Evolutionary conservation across 2,888 invertebrate genomes (phyloP), one percentile per base, ranked within the genome.

Genomic region (Thera obeliscata): DNA sequence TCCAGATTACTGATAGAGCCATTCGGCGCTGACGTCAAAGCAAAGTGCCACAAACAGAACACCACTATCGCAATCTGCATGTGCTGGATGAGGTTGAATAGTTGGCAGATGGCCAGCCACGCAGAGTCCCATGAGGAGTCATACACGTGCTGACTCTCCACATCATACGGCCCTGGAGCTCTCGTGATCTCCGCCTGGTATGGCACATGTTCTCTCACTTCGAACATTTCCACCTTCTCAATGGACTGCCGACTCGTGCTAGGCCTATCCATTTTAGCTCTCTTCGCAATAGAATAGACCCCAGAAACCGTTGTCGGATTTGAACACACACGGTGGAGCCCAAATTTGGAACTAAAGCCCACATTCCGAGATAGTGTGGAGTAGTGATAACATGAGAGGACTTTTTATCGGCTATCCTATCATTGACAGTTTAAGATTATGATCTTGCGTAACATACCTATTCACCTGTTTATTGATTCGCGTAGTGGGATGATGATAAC

Each of bases 11-110:
- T 91, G 75, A 93, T 87, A 33, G 86, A 74, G 65, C 93, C 93
- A 65, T 91, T 88, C 0, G 90, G 84, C 9, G 82, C 81, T 0
- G 88, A 85, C 6, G 86, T 91, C 64, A 94, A 75, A 8, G 93
- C 93, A 69, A 92, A 91, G 69, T 88, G 85, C 93, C 93, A 94
- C 56, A 93, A 64, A 67, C 86, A 87, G 74, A 90, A 93, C 73
- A 92, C 90, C 5, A 94, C 90, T 61, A 94, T 89, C 1, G 93
- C 92, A 1, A 93, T 81, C 70, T 89, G 87, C 89, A 92, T 91
- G 68, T 94, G 94, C 65, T 93, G 93, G 9, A 93, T 75, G 2
- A 94, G 78, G 71, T 94, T 94, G 72, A 91, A 79, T 6, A 94
- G 80, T 74, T 91, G 91, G 67, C 92, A 93, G 64, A 93, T 88